Percentiles rank a stretch among this genome's conserved stretches.
Evolutionary conservation across 1,140 invertebrate genomes (phyloP).

Genomic region (Protaetia brevitarsis): DNA sequence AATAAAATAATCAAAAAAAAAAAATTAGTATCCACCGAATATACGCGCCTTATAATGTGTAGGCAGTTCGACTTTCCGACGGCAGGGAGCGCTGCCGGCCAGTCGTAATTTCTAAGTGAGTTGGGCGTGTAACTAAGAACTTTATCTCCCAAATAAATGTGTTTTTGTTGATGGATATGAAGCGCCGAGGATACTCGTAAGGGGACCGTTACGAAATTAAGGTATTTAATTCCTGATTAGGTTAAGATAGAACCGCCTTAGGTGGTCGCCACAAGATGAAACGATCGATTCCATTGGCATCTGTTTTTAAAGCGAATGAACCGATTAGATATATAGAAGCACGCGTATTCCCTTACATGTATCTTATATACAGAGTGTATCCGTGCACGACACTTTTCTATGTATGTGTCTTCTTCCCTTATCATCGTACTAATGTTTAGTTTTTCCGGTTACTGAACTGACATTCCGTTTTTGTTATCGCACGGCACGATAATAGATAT

Average conservation of each 20-base stretch:
- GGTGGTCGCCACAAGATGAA: neutral
- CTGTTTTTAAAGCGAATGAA: constrained; percentile 26
- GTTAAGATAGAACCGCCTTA: neutral
- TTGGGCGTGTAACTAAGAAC: constrained; percentile 33
- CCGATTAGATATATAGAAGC: neutral
- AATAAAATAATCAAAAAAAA: too few species aligned
- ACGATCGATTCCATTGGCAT: constrained; percentile 26
- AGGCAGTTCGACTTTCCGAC: neutral
- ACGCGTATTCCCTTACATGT: neutral
- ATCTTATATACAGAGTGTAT: neutral
- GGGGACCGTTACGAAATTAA: constrained; percentile 18
- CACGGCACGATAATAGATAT: too few species aligned
- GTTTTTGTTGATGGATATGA: constrained; percentile 30
- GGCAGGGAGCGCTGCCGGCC: constrained; percentile 24
- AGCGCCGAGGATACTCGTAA: constrained; percentile 18
- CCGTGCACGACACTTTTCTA: neutral
- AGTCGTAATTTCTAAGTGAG: constrained; percentile 32
- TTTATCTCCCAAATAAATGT: constrained; percentile 30
- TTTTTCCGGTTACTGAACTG: too few species aligned
- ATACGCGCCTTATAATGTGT: too few species aligned
- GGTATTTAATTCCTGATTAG: neutral
- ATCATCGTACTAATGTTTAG: too few species aligned
- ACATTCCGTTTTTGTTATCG: too few species aligned
- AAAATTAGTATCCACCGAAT: too few species aligned
- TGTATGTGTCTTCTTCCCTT: too few species aligned